Percentiles rank a stretch among this genome's conserved stretches.
phyloP scores from a whole-genome alignment of 1,140 invertebrate species.

The Drusus annulatus region DNA sequence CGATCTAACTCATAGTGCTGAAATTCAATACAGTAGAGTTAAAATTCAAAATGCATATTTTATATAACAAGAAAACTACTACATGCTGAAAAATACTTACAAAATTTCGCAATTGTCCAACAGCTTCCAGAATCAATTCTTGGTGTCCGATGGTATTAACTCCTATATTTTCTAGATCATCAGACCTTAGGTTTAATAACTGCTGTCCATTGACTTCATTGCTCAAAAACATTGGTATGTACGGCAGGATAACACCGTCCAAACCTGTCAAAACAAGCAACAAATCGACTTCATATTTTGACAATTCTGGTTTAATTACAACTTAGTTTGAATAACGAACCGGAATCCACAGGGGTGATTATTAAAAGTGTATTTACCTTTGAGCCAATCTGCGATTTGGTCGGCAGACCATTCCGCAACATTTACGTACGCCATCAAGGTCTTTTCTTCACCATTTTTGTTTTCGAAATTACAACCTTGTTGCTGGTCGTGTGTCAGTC shows the following conservation, averaged over 20 bases:
- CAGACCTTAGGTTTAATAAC: constrained; percentile 85
- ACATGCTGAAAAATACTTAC: constrained; percentile 72
- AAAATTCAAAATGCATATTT: background rate
- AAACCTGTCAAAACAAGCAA: constrained; percentile 75
- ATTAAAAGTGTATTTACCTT: constrained; percentile 74
- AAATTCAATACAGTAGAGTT: constrained; percentile 59
- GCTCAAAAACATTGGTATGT: constrained; percentile 86
- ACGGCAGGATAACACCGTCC: constrained; percentile 85
- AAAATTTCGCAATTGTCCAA: constrained; percentile 90
- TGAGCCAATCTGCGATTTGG: constrained; percentile 93
- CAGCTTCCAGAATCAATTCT: constrained; percentile 91
- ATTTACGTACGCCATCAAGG: constrained; percentile 86
- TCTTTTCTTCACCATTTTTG: constrained; percentile 46
- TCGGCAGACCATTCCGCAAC: constrained; percentile 94
- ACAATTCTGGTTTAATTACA: constrained; percentile 4
- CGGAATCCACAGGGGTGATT: background rate
- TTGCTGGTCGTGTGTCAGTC: constrained; percentile 32
- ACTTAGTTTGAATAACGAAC: background rate
- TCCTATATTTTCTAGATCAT: constrained; percentile 90
- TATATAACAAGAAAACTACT: constrained; percentile 9
- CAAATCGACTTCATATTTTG: constrained; percentile 52
- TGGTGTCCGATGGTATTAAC: constrained; percentile 92
- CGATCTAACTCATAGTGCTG: constrained; percentile 92
- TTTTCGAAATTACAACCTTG: constrained; percentile 45
- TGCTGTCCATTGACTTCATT: constrained; percentile 87